Evolutionary conservation across 2,797 vertebrate genomes (phyloP).

Genomic region (Pogonophryne albipinna): DNA sequence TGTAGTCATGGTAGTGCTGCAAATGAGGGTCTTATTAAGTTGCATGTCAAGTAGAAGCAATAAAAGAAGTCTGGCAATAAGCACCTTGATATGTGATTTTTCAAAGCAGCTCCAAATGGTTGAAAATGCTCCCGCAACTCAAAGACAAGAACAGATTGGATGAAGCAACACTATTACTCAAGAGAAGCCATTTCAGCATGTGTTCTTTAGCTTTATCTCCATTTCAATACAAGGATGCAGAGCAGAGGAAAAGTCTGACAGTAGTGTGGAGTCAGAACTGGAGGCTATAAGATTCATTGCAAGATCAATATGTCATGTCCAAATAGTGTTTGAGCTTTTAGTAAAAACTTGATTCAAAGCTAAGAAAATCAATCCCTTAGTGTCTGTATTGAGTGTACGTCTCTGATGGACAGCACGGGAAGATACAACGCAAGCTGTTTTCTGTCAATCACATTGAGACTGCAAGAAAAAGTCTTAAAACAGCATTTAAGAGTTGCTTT

Average conservation of each 20-base stretch:
- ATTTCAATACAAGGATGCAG: background rate
- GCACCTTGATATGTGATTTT: background rate
- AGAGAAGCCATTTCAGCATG: background rate
- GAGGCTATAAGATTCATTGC: slow-evolving; percentile 11
- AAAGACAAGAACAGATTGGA: background rate
- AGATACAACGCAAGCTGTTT: background rate
- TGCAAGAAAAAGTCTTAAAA: background rate
- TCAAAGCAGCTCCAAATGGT: no score
- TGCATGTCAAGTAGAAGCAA: no score
- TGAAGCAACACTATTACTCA: background rate
- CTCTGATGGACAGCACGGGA: background rate
- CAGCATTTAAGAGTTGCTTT: background rate
- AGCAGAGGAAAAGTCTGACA: background rate
- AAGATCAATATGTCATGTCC: slow-evolving; percentile 2
- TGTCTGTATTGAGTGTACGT: slow-evolving; percentile 29
- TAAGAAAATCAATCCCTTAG: slow-evolving; percentile 31
- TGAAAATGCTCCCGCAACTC: background rate
- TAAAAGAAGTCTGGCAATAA: no score
- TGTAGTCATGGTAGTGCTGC: background rate
- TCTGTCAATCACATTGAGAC: background rate
- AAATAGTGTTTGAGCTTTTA: slow-evolving; percentile 23
- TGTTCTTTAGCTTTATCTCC: background rate
- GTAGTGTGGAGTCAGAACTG: background rate
- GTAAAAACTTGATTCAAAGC: slow-evolving; percentile 25
- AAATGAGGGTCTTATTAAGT: no score